phyloP scores from a whole-genome alignment of 2,113 vertebrate species.

The Hydrolagus affinis region DNA sequence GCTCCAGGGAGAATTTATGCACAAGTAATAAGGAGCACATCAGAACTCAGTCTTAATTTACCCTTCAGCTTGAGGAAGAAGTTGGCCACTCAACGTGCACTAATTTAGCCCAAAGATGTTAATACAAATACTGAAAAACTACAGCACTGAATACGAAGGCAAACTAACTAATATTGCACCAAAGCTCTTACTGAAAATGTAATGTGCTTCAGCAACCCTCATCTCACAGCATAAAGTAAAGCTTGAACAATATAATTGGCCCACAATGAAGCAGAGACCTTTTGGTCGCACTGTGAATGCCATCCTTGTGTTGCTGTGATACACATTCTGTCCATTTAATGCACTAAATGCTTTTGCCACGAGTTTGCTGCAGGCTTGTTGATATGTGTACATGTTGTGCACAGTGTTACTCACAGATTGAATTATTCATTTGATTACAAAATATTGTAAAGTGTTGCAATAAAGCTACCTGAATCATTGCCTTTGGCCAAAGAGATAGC shows the following conservation, averaged over 20 bases:
- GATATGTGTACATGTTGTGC: neutral
- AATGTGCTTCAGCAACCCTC: too few species aligned
- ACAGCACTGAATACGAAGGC: neutral
- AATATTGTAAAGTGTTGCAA: neutral
- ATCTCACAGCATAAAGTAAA: too few species aligned
- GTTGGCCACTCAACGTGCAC: slow-evolving; percentile 46
- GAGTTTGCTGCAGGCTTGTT: neutral
- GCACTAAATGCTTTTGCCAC: neutral
- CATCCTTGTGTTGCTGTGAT: too few species aligned
- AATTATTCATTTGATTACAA: slow-evolving; percentile 11
- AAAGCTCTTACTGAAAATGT: neutral
- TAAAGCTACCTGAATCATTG: slow-evolving; percentile 12
- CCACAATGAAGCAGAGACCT: neutral
- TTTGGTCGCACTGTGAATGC: neutral
- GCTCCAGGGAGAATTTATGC: slow-evolving; percentile 55
- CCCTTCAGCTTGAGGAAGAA: slow-evolving; percentile 43
- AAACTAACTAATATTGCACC: neutral
- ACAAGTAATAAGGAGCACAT: slow-evolving; percentile 52
- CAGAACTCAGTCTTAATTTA: slow-evolving; percentile 57
- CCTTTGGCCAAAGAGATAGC: neutral
- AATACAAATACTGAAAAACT: neutral
- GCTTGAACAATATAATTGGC: neutral
- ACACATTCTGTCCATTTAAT: neutral
- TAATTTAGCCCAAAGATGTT: slow-evolving; percentile 44
- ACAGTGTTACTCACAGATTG: neutral